A percentile compares a stretch with the other conserved stretches of the same genome.
phyloP scores from a whole-genome alignment of 2,888 invertebrate species.

The Phoenoteleia sp. region DNA sequence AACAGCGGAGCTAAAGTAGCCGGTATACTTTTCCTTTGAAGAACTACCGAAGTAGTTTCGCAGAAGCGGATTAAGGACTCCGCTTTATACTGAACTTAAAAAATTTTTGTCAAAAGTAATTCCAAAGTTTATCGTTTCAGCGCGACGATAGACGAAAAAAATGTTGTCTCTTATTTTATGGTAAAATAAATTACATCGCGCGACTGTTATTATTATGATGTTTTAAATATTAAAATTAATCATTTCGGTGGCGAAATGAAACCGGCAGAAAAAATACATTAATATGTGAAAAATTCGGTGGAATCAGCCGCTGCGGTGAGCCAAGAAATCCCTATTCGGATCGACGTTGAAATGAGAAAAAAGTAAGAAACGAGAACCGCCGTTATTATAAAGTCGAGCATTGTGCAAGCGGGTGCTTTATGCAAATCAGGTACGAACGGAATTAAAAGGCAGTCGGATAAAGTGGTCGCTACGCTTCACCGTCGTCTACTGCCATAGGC shows the following conservation, averaged over 20 bases:
- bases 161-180: no score
- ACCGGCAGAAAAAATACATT: constrained; percentile 31
- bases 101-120: not conserved
- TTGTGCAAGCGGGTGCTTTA: constrained; percentile 75
- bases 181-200: no score
- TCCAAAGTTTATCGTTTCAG: not conserved
- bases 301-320: constrained; percentile 33
- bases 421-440: constrained; percentile 81
- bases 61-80: constrained; percentile 25
- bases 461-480: constrained; percentile 79
- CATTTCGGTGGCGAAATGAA: constrained; percentile 2
- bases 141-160: not conserved
- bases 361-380: constrained; percentile 61
- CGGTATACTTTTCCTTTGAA: constrained; percentile 36
- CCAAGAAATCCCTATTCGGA: constrained; percentile 54
- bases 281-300: constrained; percentile 50
- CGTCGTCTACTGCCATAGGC: constrained; percentile 73
- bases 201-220: no score
- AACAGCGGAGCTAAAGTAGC: constrained; percentile 38
- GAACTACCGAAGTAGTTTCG: constrained; percentile 28
- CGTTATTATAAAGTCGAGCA: constrained; percentile 73
- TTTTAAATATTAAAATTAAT: constrained; percentile 23
- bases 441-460: constrained; percentile 81
- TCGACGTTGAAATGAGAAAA: constrained; percentile 55
- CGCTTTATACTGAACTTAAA: constrained; percentile 9